These are phyloP conservation scores for Drosophila insularis DNA, from an alignment of 1,140 invertebrate genomes.

Conservation along the genomic window DNA sequence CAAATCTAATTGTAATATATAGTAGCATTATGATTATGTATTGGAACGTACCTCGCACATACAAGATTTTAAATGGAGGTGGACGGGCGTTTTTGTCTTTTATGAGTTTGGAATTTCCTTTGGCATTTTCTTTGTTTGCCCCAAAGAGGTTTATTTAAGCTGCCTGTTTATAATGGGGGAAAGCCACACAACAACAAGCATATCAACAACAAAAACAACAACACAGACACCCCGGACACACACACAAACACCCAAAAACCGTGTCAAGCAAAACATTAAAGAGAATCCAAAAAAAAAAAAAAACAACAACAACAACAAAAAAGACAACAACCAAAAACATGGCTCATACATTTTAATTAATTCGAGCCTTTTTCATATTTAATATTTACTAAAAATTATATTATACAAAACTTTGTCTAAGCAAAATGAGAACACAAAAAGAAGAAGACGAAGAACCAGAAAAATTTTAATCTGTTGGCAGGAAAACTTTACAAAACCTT, in stretches of 20 bases:
- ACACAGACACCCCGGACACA: background rate
- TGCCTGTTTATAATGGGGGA: conserved; percentile 53
- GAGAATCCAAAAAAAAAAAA: background rate
- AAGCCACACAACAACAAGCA: conserved; percentile 15
- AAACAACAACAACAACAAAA: background rate
- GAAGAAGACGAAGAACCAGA: background rate
- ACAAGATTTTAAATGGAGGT: conserved; percentile 21
- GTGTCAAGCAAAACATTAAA: conserved; percentile 25
- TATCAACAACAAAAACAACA: background rate
- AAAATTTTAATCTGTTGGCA: background rate
- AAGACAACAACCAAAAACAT: conserved; percentile 34
- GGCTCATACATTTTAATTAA: conserved; percentile 77
- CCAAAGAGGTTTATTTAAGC: conserved; percentile 52
- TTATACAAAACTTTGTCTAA: conserved; percentile 49
- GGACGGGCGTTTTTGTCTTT: conserved; percentile 37
- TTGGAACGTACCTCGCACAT: conserved; percentile 48
- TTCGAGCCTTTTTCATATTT: conserved; percentile 64
- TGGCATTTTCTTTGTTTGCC: conserved; percentile 55
- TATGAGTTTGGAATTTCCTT: conserved; percentile 35
- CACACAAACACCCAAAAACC: conserved; percentile 1
- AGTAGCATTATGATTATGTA: too few species aligned
- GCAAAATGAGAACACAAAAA: background rate
- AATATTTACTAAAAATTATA: conserved; percentile 66
- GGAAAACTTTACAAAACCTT: background rate
- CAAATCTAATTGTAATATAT: too few species aligned